Evolutionary conservation across 2,888 invertebrate species (phyloP), one percentile per base, ranked within the genome.

Genomic region (Morpho deidamia): DNA sequence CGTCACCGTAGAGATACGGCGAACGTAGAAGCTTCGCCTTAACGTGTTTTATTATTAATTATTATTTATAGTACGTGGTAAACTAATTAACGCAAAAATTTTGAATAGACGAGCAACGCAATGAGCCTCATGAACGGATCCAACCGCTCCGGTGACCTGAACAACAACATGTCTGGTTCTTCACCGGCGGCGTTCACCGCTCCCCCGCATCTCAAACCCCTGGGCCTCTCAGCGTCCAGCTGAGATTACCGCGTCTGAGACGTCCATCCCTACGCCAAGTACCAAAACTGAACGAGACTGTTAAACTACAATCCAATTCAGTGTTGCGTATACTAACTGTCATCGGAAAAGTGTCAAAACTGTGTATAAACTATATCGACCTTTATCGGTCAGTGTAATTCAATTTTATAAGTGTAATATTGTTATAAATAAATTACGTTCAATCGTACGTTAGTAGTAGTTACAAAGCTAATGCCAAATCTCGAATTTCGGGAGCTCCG

Each of bases 91-190:
- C n/a, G n/a, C n/a, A n/a, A 39, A 11, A 38, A 67, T 65, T 63
- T 71, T 59, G 64, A 68, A 71, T 86, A 90, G 85, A 76, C 83
- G 40, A 87, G 76, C 75, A 84, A 83, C 69, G 77, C 85, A 2
- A 85, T 89, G 83, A 74, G 75, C 40, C 76, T 92, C 69, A 91
- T 92, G 87, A 92, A 92, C 76, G 92, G 89, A 35, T 82, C 87
- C 2, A 72, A 80, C 58, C 74, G 86, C 54, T 81, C 92, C 49
- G 93, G 93, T n/a, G 93, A 93, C 74, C 78, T 92, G 65, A 93
- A 93, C 88, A 93, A 93, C 85, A 93, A 93, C 81, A 93, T 92
- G 92, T 92, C 92, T 11, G 91, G 87, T 61, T 75, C 91, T 59
- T 84, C 84, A 23, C 78, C 87, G 42, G 86, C 87, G 11, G 72